These are phyloP conservation scores for Bombus pascuorum DNA, from an alignment of 1,140 invertebrate species.

Conservation along the genomic window DNA sequence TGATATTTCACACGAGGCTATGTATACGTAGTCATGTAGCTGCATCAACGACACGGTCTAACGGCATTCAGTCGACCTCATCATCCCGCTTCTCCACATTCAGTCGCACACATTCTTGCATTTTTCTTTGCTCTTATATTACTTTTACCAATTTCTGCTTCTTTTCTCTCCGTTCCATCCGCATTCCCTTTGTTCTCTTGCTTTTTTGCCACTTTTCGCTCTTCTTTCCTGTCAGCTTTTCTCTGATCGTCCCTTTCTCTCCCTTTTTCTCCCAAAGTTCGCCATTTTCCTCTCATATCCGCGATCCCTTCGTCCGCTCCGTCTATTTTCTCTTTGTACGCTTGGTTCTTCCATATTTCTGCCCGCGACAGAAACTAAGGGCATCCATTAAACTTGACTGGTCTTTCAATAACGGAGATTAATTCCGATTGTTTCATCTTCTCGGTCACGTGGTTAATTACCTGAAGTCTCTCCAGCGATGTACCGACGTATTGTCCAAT, in stretches of 20 bases:
- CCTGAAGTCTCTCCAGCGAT: background rate
- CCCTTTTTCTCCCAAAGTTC: background rate
- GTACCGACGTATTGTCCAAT: background rate
- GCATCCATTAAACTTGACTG: background rate
- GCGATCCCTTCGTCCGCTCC: background rate
- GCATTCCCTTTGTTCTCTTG: conserved; percentile 11
- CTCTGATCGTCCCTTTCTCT: background rate
- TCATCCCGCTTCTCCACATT: conserved; percentile 39
- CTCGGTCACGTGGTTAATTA: background rate
- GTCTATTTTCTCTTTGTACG: background rate
- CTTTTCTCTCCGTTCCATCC: background rate
- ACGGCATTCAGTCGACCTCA: conserved; percentile 66
- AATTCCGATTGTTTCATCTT: conserved; percentile 1
- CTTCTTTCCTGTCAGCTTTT: background rate
- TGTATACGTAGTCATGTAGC: conserved; percentile 2
- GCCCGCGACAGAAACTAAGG: conserved; percentile 16
- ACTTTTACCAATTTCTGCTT: conserved; percentile 30
- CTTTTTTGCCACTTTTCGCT: background rate
- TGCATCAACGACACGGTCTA: conserved; percentile 58
- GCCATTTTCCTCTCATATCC: background rate
- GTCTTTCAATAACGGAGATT: background rate
- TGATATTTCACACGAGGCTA: conserved; percentile 45
- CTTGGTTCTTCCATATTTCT: background rate
- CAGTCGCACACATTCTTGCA: conserved; percentile 39
- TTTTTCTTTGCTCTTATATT: conserved; percentile 28